Evolutionary conservation across 2,797 vertebrate genomes (phyloP).

Genomic region (Crypturellus tataupa): DNA sequence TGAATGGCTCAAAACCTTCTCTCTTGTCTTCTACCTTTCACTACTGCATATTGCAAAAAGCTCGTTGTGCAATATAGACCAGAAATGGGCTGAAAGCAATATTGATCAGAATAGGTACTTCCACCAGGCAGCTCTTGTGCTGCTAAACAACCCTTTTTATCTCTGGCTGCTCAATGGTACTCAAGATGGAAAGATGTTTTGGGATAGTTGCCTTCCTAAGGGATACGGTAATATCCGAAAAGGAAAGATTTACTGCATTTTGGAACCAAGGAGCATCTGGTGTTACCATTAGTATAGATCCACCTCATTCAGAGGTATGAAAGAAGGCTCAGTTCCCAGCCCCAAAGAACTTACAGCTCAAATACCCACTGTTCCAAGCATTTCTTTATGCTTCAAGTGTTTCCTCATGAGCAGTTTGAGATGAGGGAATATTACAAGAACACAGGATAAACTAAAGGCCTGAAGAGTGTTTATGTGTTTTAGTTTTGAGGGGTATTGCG

Average conservation of each 20-base stretch:
- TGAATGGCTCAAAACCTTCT: neutral
- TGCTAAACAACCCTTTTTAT: neutral
- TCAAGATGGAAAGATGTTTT: neutral
- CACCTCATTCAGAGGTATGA: neutral
- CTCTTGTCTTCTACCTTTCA: accelerated
- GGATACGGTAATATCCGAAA: neutral
- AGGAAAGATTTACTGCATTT: conserved; percentile 8
- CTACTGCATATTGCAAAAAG: neutral
- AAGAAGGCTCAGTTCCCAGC: neutral
- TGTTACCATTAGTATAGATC: conserved; percentile 12
- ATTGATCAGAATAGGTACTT: neutral
- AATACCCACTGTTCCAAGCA: neutral
- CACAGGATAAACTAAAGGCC: neutral
- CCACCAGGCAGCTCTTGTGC: neutral
- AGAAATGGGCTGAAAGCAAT: neutral
- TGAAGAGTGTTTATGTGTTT: neutral
- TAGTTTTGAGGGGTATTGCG: neutral
- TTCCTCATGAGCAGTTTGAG: neutral
- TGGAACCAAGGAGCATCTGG: conserved; percentile 1
- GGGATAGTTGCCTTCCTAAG: conserved; percentile 18
- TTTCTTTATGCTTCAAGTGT: neutral
- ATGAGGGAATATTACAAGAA: neutral
- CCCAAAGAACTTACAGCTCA: neutral
- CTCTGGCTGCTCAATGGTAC: neutral
- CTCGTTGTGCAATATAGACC: neutral